Conservation (phyloP, 2,797 vertebrate genomes). For the Malacoctenus gilli region DNA sequence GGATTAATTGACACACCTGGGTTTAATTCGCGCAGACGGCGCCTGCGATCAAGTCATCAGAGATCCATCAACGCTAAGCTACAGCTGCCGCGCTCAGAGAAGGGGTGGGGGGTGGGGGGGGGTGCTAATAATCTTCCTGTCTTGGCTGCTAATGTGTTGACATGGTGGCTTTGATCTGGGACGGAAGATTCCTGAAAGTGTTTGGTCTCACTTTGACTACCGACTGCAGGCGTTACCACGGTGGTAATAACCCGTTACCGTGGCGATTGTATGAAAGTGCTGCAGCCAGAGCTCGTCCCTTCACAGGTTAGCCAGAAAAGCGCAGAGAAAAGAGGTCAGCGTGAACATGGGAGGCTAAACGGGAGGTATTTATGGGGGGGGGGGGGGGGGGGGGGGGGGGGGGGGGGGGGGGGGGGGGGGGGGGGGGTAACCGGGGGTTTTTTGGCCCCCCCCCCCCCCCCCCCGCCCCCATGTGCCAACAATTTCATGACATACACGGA, state of each 20-base stretch:
- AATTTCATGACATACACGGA: no score
- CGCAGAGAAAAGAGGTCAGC: no score
- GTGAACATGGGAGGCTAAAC: no score
- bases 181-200: conserved; percentile 48
- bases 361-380: no score
- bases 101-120: background rate
- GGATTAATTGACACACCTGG: conserved; percentile 84
- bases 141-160: conserved; percentile 66
- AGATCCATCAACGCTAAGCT: conserved; percentile 73
- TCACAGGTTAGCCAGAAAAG: no score
- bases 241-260: background rate
- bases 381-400: no score
- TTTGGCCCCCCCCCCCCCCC: no score
- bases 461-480: no score
- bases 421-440: no score
- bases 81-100: conserved; percentile 62
- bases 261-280: no score
- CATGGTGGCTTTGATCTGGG: conserved; percentile 57
- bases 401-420: no score
- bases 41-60: conserved; percentile 68
- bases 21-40: conserved; percentile 71
- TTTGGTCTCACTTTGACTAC: conserved; percentile 30
- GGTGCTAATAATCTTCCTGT: conserved; percentile 67
- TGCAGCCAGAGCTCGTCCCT: no score
- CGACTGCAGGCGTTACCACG: conserved; percentile 7